These are phyloP conservation scores for Trichonephila inaurata DNA, from an alignment of 1,140 invertebrate species.

Conservation along the genomic window DNA sequence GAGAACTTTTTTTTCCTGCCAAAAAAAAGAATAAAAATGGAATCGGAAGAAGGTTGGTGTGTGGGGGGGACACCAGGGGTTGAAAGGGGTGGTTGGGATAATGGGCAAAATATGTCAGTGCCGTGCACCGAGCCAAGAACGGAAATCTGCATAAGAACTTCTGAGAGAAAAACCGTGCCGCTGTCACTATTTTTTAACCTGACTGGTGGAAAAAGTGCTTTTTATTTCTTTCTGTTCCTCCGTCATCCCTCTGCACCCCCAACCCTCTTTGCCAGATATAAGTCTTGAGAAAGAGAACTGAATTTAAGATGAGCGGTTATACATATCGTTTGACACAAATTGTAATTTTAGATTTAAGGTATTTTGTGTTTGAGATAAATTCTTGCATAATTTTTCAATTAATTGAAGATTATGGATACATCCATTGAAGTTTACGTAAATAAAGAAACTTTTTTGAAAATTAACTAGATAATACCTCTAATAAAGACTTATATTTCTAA, in stretches of 20 bases:
- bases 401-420: too few relatives aligned
- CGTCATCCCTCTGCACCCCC: not conserved
- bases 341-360: not conserved
- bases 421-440: too few relatives aligned
- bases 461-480: too few relatives aligned
- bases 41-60: constrained; percentile 36
- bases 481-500: too few relatives aligned
- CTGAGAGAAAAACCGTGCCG: constrained; percentile 69
- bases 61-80: not conserved
- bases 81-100: constrained; percentile 55
- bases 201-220: constrained; percentile 51
- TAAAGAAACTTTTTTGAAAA: too few relatives aligned
- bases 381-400: too few relatives aligned
- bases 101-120: constrained; percentile 74
- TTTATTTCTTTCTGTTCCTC: constrained; percentile 24
- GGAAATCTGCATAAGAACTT: constrained; percentile 74
- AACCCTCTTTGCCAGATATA: not conserved
- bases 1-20: constrained; percentile 56
- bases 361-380: not conserved
- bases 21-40: constrained; percentile 36
- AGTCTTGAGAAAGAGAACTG: not conserved
- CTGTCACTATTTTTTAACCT: constrained; percentile 29
- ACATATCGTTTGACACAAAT: not conserved
- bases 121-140: constrained; percentile 35
- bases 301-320: not conserved